phyloP scores from a whole-genome alignment of 2,888 invertebrate genomes.

The Agonum fuliginosum region DNA sequence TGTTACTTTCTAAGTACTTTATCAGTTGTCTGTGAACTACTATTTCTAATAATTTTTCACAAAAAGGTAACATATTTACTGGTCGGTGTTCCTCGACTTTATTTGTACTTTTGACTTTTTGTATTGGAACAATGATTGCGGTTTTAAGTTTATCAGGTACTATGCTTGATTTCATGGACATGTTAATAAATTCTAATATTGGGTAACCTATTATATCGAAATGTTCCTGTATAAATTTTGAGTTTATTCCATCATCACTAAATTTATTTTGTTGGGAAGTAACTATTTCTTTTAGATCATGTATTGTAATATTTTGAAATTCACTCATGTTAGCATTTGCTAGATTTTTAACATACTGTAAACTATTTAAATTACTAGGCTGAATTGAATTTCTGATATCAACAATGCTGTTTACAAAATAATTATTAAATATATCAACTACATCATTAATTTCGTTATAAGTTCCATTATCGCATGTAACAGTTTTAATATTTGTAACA shows the following conservation, averaged over 20 bases:
- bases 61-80: constrained; percentile 11
- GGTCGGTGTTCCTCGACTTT: constrained; percentile 39
- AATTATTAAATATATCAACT: too few species aligned
- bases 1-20: background rate
- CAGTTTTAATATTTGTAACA: background rate
- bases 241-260: background rate
- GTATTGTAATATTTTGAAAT: background rate
- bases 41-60: constrained; percentile 25
- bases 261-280: background rate
- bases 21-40: constrained; percentile 1
- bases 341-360: background rate
- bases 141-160: background rate
- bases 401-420: too few species aligned
- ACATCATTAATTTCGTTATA: too few species aligned
- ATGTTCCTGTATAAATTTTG: background rate
- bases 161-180: background rate
- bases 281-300: background rate
- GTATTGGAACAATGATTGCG: background rate
- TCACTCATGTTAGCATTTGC: background rate
- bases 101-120: constrained; percentile 16
- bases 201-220: background rate
- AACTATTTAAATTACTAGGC: background rate
- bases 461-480: too few species aligned
- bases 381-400: background rate
- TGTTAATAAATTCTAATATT: background rate